Evolutionary conservation across 2,113 vertebrate genomes (phyloP).

Genomic region (Symphodus melops): DNA sequence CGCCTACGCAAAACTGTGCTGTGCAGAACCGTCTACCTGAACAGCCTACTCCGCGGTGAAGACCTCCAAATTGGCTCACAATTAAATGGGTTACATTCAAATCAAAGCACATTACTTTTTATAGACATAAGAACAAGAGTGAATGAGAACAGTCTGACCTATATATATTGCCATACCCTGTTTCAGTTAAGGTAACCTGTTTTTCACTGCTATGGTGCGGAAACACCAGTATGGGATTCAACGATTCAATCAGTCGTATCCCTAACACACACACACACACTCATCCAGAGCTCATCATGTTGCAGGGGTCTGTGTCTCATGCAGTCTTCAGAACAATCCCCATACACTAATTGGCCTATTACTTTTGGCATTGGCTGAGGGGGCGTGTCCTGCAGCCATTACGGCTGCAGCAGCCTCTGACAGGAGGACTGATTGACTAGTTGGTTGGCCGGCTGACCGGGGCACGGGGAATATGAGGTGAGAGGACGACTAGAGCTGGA

Average conservation of each 20-base stretch:
- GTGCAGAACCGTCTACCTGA: not conserved
- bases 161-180: not conserved
- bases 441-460: slow-evolving; percentile 27
- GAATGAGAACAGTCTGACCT: not conserved
- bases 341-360: slow-evolving; percentile 73
- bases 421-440: slow-evolving; percentile 42
- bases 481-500: slow-evolving; percentile 35
- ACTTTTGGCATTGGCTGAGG: slow-evolving; percentile 60
- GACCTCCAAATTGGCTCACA: not conserved
- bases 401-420: slow-evolving; percentile 41
- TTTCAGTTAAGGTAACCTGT: not conserved
- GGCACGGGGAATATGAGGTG: slow-evolving; percentile 24
- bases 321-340: slow-evolving; percentile 61
- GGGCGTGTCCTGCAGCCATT: slow-evolving; percentile 54
- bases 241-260: slow-evolving; percentile 2
- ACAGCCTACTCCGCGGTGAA: not conserved
- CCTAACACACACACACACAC: not conserved
- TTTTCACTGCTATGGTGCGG: not conserved
- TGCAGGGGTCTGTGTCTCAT: slow-evolving; percentile 22
- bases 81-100: not conserved
- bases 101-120: not conserved
- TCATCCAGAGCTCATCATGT: slow-evolving; percentile 3
- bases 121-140: not conserved
- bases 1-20: not conserved
- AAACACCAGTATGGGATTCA: not conserved